Evolutionary conservation across 2,797 vertebrate genomes (phyloP), one percentile per base, ranked within the genome.

Genomic region (Eleutherodactylus coqui): DNA sequence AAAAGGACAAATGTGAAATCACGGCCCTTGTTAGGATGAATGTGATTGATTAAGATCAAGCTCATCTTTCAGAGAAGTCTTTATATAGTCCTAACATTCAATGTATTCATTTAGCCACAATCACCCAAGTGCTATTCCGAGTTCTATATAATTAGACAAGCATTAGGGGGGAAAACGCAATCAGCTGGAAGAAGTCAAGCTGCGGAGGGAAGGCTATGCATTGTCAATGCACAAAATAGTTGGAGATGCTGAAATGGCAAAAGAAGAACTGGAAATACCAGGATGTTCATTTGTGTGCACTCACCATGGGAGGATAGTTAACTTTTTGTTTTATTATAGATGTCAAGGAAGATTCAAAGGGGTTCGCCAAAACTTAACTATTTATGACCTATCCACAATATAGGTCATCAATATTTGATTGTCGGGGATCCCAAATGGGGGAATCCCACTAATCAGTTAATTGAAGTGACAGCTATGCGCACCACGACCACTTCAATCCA

Each of bases 101-200:
- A 79, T 75, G 75, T 82, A 69, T 84, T 87, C 64, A 80, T 84
- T 79, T 77, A 77, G 27, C 43, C 73, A 73, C 86, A 87, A 87
- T 84, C 82, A 87, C 64, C 82, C 83, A 34, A 79, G 69, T 80
- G 76, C 69, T 80, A 83, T 79, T 84, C 82, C 10, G 76, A 84
- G 86, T 79, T 81, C 86, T 87, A 32, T 87, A 81, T 87, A 87
- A 87, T 87, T 87, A 87, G 6, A 73, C 55, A 55, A 83, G 76
- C 86, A 84, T 87, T 87, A 80, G 51, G 27, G 34, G 53, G 43
- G 62, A 84, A 41, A 69, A 87, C 64, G 86, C 69, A 87, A 87
- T 87, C 82, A 87, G 51, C 69, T 55, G 45, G 67, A 64, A 83
- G 43, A 84, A 84, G 82, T 80, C 76, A 80, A 64, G 55, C 82